Evolutionary conservation across 2,797 vertebrate genomes (phyloP).

Genomic region (Silurus lanzhouensis): DNA sequence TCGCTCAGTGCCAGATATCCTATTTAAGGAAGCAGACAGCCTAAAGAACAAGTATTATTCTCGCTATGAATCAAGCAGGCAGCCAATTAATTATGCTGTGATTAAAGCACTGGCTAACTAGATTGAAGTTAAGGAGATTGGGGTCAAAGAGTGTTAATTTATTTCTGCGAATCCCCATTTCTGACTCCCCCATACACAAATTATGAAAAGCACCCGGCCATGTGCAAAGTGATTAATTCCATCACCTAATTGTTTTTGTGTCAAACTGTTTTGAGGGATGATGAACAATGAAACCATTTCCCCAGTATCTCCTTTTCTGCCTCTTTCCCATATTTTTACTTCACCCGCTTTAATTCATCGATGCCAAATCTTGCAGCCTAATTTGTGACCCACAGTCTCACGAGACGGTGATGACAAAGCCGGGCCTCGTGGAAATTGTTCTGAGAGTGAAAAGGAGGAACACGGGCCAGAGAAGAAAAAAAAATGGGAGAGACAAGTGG

Average conservation of each 20-base stretch:
- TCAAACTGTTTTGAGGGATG: conserved; percentile 54
- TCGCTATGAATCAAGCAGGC: conserved; percentile 67
- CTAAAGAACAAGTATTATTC: conserved; percentile 58
- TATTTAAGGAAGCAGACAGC: conserved; percentile 43
- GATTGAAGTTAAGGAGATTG: conserved; percentile 72
- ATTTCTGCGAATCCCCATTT: conserved; percentile 65
- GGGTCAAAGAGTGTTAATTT: conserved; percentile 73
- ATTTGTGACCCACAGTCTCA: conserved; percentile 28
- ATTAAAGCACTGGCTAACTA: conserved; percentile 70
- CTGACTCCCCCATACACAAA: conserved; percentile 60
- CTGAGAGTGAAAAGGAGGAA: conserved; percentile 9
- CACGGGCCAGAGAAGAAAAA: neutral
- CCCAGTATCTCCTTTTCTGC: conserved; percentile 18
- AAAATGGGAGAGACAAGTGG: neutral
- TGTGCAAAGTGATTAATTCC: conserved; percentile 65
- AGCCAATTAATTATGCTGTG: conserved; percentile 72
- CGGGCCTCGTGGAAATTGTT: conserved; percentile 12
- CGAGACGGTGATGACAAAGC: conserved; percentile 32
- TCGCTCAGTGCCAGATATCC: conserved; percentile 36
- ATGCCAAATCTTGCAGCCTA: conserved; percentile 37
- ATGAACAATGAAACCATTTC: conserved; percentile 53
- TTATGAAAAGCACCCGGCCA: conserved; percentile 62
- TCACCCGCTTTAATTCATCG: conserved; percentile 46
- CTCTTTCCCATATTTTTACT: conserved; percentile 7
- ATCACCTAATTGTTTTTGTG: conserved; percentile 62